These are phyloP conservation scores for Aporophyla lueneburgensis DNA, from an alignment of 2,888 invertebrate genomes.

Conservation along the genomic window DNA sequence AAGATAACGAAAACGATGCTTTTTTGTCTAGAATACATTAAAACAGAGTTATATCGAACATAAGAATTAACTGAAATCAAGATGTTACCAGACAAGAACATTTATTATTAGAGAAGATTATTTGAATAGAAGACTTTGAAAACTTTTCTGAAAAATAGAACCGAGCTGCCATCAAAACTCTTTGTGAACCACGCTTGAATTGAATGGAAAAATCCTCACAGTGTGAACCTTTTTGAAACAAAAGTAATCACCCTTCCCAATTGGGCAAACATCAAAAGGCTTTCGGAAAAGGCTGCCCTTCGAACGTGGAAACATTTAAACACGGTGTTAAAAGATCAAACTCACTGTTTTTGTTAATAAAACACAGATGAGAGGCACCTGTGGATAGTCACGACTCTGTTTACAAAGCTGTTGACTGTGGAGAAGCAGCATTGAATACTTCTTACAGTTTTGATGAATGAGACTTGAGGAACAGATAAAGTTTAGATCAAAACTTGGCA, in stretches of 20 bases:
- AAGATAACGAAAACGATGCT: not conserved
- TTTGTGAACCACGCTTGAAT: not conserved
- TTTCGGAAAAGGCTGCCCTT: conserved; percentile 11
- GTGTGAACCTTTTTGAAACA: conserved; percentile 19
- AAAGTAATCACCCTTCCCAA: conserved; percentile 22
- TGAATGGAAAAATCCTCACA: not conserved
- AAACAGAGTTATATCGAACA: not conserved
- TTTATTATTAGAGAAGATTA: not conserved
- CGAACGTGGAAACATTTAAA: conserved; percentile 10
- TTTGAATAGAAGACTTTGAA: not conserved
- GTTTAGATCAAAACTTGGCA: conserved; percentile 13
- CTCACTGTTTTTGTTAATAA: conserved; percentile 20
- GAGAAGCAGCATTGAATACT: not conserved
- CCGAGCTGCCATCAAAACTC: not conserved
- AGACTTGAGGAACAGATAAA: conserved; percentile 4
- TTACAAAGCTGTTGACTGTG: conserved; percentile 8
- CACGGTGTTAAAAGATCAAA: conserved; percentile 18
- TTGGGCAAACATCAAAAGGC: conserved; percentile 17
- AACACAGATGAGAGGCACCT: conserved; percentile 10
- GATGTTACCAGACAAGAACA: not conserved
- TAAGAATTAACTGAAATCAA: not conserved
- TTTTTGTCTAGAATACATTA: not conserved
- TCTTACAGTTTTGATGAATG: conserved; percentile 28
- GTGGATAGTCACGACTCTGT: not conserved
- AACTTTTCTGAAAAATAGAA: not conserved